Conservation (phyloP, 2,113 vertebrate species). For the Siphamia tubifer region DNA sequence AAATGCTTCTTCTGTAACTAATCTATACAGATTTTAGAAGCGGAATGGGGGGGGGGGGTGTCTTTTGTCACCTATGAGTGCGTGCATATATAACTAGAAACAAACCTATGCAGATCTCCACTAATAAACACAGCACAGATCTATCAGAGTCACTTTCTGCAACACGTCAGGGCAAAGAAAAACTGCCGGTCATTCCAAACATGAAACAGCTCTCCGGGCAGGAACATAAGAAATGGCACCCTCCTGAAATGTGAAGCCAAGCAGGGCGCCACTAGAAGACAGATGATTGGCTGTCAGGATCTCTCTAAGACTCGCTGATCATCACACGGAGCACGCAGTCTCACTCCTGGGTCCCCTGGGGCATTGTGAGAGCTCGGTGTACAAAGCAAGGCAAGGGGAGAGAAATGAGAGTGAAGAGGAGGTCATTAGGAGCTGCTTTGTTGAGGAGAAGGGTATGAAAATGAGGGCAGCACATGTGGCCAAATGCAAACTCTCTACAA, state of each 20-base stretch:
- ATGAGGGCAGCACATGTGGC: not conserved
- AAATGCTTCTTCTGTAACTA: constrained; percentile 51
- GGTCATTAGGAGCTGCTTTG: constrained; percentile 55
- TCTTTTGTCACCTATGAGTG: not conserved
- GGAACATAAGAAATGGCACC: constrained; percentile 61
- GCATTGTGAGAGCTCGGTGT: constrained; percentile 35
- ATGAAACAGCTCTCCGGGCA: constrained; percentile 61
- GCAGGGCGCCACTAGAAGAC: constrained; percentile 55
- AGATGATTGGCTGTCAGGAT: constrained; percentile 71
- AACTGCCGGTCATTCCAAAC: constrained; percentile 56
- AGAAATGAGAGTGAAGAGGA: constrained; percentile 26
- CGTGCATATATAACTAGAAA: constrained; percentile 22
- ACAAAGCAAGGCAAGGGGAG: constrained; percentile 29
- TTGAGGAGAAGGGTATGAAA: not conserved
- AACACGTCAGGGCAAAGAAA: constrained; percentile 45
- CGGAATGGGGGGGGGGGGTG: not conserved
- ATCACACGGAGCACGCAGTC: constrained; percentile 62
- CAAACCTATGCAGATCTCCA: constrained; percentile 26
- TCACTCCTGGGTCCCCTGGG: constrained; percentile 26
- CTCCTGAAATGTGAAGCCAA: constrained; percentile 61
- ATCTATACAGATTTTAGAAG: constrained; percentile 54
- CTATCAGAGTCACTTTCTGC: constrained; percentile 51
- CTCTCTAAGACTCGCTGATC: constrained; percentile 66
- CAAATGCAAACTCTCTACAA: not conserved
- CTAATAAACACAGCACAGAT: constrained; percentile 35